A percentile compares a stretch with the other conserved stretches of the same genome.
These are phyloP conservation scores for Heliconius himera DNA, from an alignment of 1,140 invertebrate genomes.

Conservation along the genomic window DNA sequence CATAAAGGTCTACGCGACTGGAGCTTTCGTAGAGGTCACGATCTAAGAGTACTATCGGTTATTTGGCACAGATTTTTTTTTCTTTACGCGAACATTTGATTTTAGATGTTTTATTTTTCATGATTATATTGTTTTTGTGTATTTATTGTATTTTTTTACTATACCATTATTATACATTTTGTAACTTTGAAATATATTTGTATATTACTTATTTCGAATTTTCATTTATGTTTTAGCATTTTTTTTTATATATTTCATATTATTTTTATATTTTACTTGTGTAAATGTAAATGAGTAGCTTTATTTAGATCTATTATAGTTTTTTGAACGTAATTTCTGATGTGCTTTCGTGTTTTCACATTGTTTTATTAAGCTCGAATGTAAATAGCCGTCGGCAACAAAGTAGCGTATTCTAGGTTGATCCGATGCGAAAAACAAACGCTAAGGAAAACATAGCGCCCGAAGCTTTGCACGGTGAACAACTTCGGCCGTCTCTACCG, in stretches of 20 bases:
- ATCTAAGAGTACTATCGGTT: background rate
- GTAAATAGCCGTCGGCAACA: conserved; percentile 23
- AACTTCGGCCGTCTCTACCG: conserved; percentile 44
- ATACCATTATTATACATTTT: background rate
- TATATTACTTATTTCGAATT: too few species aligned
- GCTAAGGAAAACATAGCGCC: conserved; percentile 34
- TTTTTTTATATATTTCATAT: background rate
- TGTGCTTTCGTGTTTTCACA: background rate
- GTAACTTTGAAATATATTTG: too few species aligned
- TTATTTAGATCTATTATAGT: background rate
- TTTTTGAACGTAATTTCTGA: background rate
- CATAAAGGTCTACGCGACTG: conserved; percentile 5
- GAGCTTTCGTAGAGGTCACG: conserved; percentile 13
- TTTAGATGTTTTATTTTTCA: background rate
- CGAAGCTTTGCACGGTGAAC: conserved; percentile 24
- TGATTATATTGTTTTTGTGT: background rate
- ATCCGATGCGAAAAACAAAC: conserved; percentile 30
- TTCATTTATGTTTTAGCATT: too few species aligned
- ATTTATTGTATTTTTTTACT: background rate
- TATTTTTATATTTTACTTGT: background rate
- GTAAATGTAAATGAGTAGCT: background rate
- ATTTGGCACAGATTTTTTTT: conserved; percentile 8
- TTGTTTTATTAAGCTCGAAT: conserved; percentile 26
- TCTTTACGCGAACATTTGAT: background rate
- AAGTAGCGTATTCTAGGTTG: conserved; percentile 31